A percentile compares a stretch with the other conserved stretches of the same genome.
Conservation (phyloP, 2,113 vertebrate species). For the Ellobius talpinus region DNA sequence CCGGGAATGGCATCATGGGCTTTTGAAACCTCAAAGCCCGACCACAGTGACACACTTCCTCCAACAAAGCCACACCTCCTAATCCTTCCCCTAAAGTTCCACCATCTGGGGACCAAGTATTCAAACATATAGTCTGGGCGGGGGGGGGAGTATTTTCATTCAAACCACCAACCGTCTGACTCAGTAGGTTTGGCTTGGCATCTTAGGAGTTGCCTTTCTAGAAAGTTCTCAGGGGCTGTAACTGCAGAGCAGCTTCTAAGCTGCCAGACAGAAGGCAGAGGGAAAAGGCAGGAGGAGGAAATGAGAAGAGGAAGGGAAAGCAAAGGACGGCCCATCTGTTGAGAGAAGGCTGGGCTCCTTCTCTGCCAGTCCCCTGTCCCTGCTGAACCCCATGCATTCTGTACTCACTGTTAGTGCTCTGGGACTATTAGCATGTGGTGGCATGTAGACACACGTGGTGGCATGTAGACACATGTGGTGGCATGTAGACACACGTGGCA, state of each 20-base stretch:
- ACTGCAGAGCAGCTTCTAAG: background rate
- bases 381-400: rapidly evolving
- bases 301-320: background rate
- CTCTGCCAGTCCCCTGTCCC: background rate
- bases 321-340: background rate
- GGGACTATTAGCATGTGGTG: background rate
- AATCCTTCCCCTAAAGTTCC: background rate
- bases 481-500: background rate
- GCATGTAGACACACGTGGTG: too few species aligned
- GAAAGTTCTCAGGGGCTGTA: background rate
- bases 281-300: background rate
- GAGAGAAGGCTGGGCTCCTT: background rate
- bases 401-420: rapidly evolving
- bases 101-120: background rate
- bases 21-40: background rate
- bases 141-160: background rate
- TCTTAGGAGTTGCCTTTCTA: background rate
- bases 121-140: background rate
- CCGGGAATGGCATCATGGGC: background rate
- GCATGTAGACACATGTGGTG: too few species aligned
- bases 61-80: background rate
- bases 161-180: background rate
- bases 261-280: background rate
- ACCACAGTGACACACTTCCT: too few species aligned
- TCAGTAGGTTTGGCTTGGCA: background rate